Evolutionary conservation across 2,888 invertebrate genomes (phyloP).

Genomic region (Acleris cristana): DNA sequence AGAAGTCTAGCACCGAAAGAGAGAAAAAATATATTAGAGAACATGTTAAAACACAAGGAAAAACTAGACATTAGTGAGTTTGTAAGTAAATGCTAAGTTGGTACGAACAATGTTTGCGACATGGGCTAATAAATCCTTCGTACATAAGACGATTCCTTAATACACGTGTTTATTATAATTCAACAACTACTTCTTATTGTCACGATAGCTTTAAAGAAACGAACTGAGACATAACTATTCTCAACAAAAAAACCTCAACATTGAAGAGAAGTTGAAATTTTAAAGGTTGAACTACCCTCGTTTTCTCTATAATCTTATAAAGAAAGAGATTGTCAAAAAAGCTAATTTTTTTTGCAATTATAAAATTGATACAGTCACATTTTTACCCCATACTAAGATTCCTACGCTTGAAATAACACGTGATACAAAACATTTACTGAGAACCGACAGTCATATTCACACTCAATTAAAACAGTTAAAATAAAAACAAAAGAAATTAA

Average conservation of each 20-base stretch:
- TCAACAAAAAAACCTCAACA: background rate
- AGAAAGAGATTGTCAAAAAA: too few relatives aligned
- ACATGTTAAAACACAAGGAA: background rate
- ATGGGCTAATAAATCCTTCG: conserved; percentile 2
- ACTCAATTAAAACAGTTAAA: background rate
- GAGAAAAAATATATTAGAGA: background rate
- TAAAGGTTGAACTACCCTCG: too few relatives aligned
- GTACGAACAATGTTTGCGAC: conserved; percentile 19
- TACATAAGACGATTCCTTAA: conserved; percentile 8
- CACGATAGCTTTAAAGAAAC: conserved; percentile 49
- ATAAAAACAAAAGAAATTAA: background rate
- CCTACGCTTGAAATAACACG: too few relatives aligned
- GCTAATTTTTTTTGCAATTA: too few relatives aligned
- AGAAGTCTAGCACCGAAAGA: background rate
- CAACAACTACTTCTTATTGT: conserved; percentile 57
- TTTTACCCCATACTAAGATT: too few relatives aligned
- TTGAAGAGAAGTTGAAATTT: background rate
- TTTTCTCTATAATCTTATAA: too few relatives aligned
- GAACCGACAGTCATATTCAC: background rate
- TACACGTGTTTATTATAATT: conserved; percentile 31
- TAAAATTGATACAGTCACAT: too few relatives aligned
- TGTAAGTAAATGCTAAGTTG: conserved; percentile 32
- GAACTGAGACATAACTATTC: background rate
- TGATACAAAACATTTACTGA: background rate
- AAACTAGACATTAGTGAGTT: background rate